phyloP scores from a whole-genome alignment of 2,113 vertebrate species.

The Gorsachius goisagi region DNA sequence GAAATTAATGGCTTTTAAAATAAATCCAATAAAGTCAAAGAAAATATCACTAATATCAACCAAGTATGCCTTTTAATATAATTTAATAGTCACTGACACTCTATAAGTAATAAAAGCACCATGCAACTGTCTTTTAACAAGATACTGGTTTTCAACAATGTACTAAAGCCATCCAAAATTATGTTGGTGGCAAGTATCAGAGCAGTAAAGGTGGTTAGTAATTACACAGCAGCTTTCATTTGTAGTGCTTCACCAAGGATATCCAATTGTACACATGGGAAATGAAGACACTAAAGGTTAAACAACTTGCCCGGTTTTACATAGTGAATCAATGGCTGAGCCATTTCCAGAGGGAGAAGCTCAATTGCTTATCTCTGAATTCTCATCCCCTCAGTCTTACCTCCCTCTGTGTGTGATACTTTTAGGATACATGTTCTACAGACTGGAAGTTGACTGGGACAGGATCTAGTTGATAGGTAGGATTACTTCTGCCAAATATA shows the following conservation, averaged over 20 bases:
- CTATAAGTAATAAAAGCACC: constrained; percentile 55
- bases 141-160: constrained; percentile 8
- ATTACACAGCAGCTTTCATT: background rate
- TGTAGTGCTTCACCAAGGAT: background rate
- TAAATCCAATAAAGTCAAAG: constrained; percentile 67
- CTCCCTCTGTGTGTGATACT: background rate
- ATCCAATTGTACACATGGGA: background rate
- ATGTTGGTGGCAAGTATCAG: constrained; percentile 15
- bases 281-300: background rate
- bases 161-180: constrained; percentile 39
- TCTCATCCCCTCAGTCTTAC: background rate
- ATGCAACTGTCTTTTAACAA: constrained; percentile 45
- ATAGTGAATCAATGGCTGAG: background rate
- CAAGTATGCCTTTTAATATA: constrained; percentile 36
- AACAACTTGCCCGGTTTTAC: background rate
- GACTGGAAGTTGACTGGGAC: background rate
- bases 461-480: background rate
- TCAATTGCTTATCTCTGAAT: background rate
- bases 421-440: background rate
- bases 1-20: constrained; percentile 69
- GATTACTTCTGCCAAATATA: background rate
- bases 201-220: background rate
- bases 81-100: constrained; percentile 51
- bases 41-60: constrained; percentile 67
- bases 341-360: background rate